Base-by-base conservation (phyloP, 2,113 vertebrate species). In the Phoenicopterus ruber region DNA sequence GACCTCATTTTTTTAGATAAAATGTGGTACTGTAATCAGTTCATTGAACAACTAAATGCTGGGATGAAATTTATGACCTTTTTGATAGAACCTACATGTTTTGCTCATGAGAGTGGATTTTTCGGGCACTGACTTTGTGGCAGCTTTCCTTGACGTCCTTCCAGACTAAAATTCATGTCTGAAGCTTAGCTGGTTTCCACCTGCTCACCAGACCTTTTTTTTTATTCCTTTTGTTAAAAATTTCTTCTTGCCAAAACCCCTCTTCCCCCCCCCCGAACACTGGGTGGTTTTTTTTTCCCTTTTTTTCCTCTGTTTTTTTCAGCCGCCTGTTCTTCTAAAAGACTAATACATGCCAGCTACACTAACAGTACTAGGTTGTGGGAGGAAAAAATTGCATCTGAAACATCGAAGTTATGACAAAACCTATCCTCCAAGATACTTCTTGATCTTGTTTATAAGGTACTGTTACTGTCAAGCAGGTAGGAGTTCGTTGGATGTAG, bases 31-130 rank as follows among this genome's bases (percentile, higher is more conserved):
- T 88, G 46, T 83, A 91, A 94, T 80, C 88, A 88, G 44, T 73
- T 92, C 93, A 92, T 46, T 92, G 84, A 93, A n/a, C 42, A 88
- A 38, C 58, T 90, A 95, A 95, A 90, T 62, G 17, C 40, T 70
- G 13, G 49, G 34, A 13, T 90, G 55, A 92, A 92, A 88, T 93
- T 80, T 83, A 86, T 78, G 34, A 66, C 34, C 49, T 88, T 88
- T 91, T 66, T 50, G 15, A 86, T 70, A 77, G 29, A 81, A 81
- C 10, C 17, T 65, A 62, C n/a, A n/a, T 57, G 28, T 82, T 77
- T 85, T 82, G 6, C 32, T 90, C 82, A 90, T 32, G 21, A 49
- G 46, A 79, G 36, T 54, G 24, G 17, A 80, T 65, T 95, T 94
- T 96, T 89, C 52, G 90, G 19, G 19, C 81, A 49, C 46, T 44